A percentile compares a stretch with the other conserved stretches of the same genome.
phyloP scores from a whole-genome alignment of 2,113 vertebrate species.

The Fregetta grallaria region DNA sequence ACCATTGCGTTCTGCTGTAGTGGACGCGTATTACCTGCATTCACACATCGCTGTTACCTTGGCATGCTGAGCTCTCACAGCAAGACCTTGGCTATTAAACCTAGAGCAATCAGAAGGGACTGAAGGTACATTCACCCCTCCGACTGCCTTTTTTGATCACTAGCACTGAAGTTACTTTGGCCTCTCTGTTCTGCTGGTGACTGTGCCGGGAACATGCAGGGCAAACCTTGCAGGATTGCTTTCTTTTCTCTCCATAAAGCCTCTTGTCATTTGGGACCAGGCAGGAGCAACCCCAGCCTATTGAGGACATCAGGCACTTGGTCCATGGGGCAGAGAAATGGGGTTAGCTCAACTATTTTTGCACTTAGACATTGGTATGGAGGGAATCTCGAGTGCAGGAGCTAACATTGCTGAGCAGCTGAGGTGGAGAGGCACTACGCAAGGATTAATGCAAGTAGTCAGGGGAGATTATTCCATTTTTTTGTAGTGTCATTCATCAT shows the following conservation, averaged over 20 bases:
- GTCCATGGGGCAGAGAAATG: not conserved
- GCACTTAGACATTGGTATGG: no score
- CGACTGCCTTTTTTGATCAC: not conserved
- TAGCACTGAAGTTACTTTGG: accelerated
- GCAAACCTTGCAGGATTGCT: not conserved
- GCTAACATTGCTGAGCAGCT: not conserved
- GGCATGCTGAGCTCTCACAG: not conserved
- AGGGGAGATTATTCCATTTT: not conserved
- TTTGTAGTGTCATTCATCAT: not conserved
- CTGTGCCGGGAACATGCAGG: not conserved
- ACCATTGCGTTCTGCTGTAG: not conserved
- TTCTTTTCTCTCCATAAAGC: not conserved
- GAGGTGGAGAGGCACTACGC: not conserved
- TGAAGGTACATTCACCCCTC: not conserved
- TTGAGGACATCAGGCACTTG: not conserved
- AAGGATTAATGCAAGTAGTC: not conserved
- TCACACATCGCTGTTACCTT: not conserved
- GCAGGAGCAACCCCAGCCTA: not conserved
- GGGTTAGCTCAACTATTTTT: not conserved
- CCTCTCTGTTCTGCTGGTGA: accelerated
- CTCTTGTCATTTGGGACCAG: not conserved
- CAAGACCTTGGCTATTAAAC: not conserved
- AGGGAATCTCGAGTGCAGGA: not conserved
- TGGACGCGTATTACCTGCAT: not conserved
- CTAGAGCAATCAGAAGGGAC: not conserved